A percentile compares a stretch with the other conserved stretches of the same genome.
These are phyloP conservation scores for Nilaparvata lugens DNA, from an alignment of 1,140 invertebrate species.

Conservation along the genomic window DNA sequence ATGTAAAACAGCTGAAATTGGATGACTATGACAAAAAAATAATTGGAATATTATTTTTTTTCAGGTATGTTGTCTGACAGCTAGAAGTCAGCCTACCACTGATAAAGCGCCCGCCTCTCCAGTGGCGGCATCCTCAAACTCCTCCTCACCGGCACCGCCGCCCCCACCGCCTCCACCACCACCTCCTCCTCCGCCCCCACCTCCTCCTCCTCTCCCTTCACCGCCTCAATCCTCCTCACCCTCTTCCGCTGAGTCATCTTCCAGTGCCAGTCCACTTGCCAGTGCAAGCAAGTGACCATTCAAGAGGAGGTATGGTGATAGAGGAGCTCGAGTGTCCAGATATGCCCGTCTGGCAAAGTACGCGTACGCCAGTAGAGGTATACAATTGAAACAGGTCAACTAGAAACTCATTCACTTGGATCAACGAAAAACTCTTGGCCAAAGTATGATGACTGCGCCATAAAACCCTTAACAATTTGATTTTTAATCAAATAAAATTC, in stretches of 20 bases:
- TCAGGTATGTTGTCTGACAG: no score
- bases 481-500: no score
- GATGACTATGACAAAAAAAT: no score
- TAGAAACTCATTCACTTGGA: no score
- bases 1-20: no score
- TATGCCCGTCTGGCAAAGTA: conserved; percentile 62
- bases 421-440: no score
- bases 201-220: not conserved
- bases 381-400: conserved; percentile 25
- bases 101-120: not conserved
- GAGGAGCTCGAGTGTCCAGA: conserved; percentile 83
- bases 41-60: no score
- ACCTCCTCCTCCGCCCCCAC: not conserved
- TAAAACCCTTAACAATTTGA: no score
- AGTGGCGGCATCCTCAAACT: not conserved
- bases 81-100: no score
- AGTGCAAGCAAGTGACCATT: not conserved
- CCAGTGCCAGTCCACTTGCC: not conserved
- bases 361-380: conserved; percentile 24
- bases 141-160: not conserved
- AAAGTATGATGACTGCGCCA: no score
- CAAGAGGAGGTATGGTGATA: conserved; percentile 62
- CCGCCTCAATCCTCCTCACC: not conserved
- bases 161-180: not conserved
- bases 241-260: not conserved